These are phyloP conservation scores for Cyphomyrus discorhynchus DNA, from an alignment of 2,113 vertebrate genomes.

Conservation along the genomic window DNA sequence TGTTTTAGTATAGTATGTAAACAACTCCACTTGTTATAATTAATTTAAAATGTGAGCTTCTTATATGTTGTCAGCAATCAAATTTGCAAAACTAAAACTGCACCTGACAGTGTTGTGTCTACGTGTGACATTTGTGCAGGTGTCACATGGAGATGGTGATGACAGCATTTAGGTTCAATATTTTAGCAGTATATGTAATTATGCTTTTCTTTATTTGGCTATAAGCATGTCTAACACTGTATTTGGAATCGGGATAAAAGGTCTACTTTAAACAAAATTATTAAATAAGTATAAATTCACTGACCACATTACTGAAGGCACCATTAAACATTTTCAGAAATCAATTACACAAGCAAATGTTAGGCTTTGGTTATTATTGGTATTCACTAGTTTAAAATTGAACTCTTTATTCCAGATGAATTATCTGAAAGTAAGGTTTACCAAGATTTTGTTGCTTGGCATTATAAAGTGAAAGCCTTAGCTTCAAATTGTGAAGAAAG, in stretches of 20 bases:
- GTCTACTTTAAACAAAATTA: background rate
- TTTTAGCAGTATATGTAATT: background rate
- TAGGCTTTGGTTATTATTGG: constrained; percentile 86
- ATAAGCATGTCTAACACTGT: background rate
- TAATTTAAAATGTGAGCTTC: background rate
- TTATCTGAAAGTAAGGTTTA: constrained; percentile 47
- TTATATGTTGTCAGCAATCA: background rate
- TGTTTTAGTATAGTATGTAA: background rate
- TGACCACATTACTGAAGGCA: constrained; percentile 70
- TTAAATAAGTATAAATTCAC: constrained; percentile 12
- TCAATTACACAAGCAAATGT: constrained; percentile 77
- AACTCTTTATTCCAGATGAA: constrained; percentile 78
- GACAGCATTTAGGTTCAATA: background rate
- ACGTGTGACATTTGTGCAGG: background rate
- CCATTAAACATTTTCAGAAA: constrained; percentile 92
- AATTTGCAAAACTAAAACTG: background rate
- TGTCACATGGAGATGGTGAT: background rate
- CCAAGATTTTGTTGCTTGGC: background rate
- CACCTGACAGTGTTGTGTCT: background rate
- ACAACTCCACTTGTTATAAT: background rate
- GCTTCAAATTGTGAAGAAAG: constrained; percentile 7
- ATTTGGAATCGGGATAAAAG: constrained; percentile 23
- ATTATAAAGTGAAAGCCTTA: background rate
- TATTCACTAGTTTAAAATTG: constrained; percentile 77
- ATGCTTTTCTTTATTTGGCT: background rate